Base-by-base conservation (phyloP, 1,140 invertebrate genomes). In the Rhyacophila brunnea region DNA sequence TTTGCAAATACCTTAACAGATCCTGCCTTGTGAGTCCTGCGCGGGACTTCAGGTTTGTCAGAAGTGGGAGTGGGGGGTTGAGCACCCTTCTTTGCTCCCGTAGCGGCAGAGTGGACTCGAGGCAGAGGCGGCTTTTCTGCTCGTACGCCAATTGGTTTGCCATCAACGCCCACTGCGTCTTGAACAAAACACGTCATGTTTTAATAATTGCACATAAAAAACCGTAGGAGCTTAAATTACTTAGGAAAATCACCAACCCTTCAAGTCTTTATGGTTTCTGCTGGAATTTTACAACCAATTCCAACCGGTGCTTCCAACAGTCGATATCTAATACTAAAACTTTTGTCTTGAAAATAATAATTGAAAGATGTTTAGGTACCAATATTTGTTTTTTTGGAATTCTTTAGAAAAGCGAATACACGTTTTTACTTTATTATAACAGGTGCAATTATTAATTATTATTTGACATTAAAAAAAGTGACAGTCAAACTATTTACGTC, bases 121-220 rank as follows among this genome's bases (percentile, higher is more conserved):
- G 64, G 64, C 20, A 65, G 48, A 3, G 64, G 64, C 3, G 64
- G 60, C 63, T 67, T 67, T 32, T 66, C 64, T 32, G 40, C 60
- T 7, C 55, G 42, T 15, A 63, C 48, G 10, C 57, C 58, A 1
- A 57, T 47, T 11, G 38, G 17, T 42, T 65, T 65, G 6, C 63
- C 63, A 45, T 65, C 63, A 15, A 42, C 44, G n/a, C 58, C 54
- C 32, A 65, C 46, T 34, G 55, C 47, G 42, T 46, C 62, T 64
- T n/a, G n/a, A 49, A 36, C 32, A 45, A 7, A 45, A 28, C n/a
- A n/a, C n/a, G n/a, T n/a, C n/a, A n/a, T n/a, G n/a, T n/a, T n/a
- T n/a, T n/a, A n/a, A n/a, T n/a, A n/a, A n/a, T n/a, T n/a, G n/a
- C n/a, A n/a, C n/a, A n/a, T n/a, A n/a, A n/a, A n/a, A n/a, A n/a